These are phyloP conservation scores for Tetragonisca angustula DNA, from an alignment of 2,888 invertebrate species.

Conservation along the genomic window DNA sequence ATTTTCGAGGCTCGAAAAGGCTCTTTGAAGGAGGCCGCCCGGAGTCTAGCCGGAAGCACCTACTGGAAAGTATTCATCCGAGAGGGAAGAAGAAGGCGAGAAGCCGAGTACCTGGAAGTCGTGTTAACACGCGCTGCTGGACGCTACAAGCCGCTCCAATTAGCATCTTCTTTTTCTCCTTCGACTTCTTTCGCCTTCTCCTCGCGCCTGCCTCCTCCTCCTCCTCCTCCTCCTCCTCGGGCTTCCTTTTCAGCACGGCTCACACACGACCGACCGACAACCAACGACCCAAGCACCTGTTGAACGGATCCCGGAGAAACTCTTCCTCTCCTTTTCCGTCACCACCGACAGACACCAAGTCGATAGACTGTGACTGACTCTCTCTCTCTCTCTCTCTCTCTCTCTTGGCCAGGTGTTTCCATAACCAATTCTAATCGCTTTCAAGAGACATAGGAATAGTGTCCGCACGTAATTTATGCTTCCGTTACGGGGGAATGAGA, in stretches of 20 bases:
- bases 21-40: constrained; percentile 64
- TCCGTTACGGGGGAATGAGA: neutral
- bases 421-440: constrained; percentile 56
- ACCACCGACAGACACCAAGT: constrained; percentile 18
- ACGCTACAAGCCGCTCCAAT: constrained; percentile 78
- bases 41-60: constrained; percentile 69
- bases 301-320: constrained; percentile 55
- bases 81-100: constrained; percentile 51
- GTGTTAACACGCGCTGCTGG: constrained; percentile 75
- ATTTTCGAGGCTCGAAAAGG: constrained; percentile 51
- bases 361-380: neutral
- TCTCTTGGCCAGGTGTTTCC: constrained; percentile 54
- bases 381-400: no score
- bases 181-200: constrained; percentile 64
- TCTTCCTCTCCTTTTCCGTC: neutral
- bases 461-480: neutral
- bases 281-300: constrained; percentile 60
- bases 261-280: constrained; percentile 39
- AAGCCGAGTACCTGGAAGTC: constrained; percentile 72
- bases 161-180: constrained; percentile 76
- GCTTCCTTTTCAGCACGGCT: constrained; percentile 65
- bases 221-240: constrained; percentile 56
- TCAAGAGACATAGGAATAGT: neutral
- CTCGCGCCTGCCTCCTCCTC: constrained; percentile 58
- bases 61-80: constrained; percentile 66